Conservation (phyloP, 2,113 vertebrate species). For the Rhegmatorhina hoffmannsi region DNA sequence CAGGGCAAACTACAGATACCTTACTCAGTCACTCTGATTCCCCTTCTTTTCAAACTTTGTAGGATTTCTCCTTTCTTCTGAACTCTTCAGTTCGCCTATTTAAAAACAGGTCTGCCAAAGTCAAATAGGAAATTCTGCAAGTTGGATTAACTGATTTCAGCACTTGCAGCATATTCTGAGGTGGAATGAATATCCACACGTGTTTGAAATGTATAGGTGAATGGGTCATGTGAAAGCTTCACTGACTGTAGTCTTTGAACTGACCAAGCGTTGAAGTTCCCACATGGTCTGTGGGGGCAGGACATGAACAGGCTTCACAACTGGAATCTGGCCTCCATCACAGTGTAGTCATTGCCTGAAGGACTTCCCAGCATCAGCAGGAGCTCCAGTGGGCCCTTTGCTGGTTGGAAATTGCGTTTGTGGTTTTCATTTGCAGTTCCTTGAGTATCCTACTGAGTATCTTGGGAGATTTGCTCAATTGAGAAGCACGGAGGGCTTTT, state of each 20-base stretch:
- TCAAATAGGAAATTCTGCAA: neutral
- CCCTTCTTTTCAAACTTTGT: neutral
- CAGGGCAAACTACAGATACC: neutral
- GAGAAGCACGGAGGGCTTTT: neutral
- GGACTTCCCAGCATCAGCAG: neutral
- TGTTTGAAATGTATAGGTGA: neutral
- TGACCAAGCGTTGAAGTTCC: neutral
- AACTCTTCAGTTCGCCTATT: neutral
- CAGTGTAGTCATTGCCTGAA: accelerated
- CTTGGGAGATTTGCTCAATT: neutral
- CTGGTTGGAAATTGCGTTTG: neutral
- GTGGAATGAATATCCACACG: neutral
- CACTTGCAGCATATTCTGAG: accelerated
- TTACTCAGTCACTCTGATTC: neutral
- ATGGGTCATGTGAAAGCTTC: neutral
- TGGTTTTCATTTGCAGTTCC: neutral
- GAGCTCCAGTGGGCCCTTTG: neutral
- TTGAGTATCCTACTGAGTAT: neutral
- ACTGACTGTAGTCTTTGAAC: neutral
- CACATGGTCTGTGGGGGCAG: accelerated
- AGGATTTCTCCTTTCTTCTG: neutral
- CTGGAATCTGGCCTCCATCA: neutral
- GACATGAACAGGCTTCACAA: neutral
- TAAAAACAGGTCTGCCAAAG: neutral
- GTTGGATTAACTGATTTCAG: neutral